phyloP scores from a whole-genome alignment of 2,888 invertebrate species.

The Morpho deidamia region DNA sequence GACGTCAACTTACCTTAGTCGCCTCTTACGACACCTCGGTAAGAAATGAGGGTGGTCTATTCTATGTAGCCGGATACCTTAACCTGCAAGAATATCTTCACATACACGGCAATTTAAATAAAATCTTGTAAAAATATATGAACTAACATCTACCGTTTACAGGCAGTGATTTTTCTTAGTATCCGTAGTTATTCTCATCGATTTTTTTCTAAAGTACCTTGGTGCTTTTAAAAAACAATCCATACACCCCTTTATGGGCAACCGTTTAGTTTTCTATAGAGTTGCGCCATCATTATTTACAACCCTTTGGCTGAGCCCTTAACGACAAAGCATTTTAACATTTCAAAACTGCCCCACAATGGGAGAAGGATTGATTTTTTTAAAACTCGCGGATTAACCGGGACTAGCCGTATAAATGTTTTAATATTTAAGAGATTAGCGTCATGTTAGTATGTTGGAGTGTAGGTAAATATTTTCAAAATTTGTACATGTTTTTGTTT shows the following conservation, averaged over 20 bases:
- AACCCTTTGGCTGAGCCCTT: conserved; percentile 72
- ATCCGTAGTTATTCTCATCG: conserved; percentile 14
- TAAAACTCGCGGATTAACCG: conserved; percentile 51
- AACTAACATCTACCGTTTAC: too few relatives aligned
- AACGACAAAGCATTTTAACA: conserved; percentile 75
- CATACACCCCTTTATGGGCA: conserved; percentile 31
- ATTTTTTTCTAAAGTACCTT: conserved; percentile 27
- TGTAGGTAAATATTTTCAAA: conserved; percentile 52
- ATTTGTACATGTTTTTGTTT: conserved; percentile 49
- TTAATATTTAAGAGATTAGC: conserved; percentile 77
- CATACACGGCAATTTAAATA: too few relatives aligned
- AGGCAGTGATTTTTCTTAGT: too few relatives aligned
- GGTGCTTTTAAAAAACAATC: conserved; percentile 21
- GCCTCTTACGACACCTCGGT: too few relatives aligned
- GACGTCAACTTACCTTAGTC: too few relatives aligned
- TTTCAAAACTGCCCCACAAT: conserved; percentile 71
- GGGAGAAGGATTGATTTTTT: conserved; percentile 60
- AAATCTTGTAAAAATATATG: too few relatives aligned
- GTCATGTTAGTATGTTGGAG: conserved; percentile 55
- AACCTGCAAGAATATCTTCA: too few relatives aligned
- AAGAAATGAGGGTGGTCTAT: too few relatives aligned
- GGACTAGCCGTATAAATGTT: conserved; percentile 64
- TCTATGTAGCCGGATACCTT: too few relatives aligned
- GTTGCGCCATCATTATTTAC: conserved; percentile 75
- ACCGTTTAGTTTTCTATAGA: conserved; percentile 70